A percentile compares a stretch with the other conserved stretches of the same genome.
Conservation (phyloP, 2,888 invertebrate genomes). For the Orthosia incerta region DNA sequence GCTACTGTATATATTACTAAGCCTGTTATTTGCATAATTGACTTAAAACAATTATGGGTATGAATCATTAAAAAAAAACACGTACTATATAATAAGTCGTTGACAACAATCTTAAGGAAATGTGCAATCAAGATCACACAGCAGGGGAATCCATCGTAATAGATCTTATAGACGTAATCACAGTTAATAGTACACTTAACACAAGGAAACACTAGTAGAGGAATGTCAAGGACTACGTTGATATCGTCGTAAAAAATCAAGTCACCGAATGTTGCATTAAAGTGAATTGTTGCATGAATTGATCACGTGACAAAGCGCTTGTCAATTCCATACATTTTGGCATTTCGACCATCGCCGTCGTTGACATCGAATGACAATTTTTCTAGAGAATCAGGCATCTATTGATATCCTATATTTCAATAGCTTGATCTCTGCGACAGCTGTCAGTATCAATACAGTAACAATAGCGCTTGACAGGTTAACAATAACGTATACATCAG, state of each 20-base stretch:
- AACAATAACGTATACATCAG: no score
- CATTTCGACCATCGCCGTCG: no score
- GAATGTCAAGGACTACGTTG: conserved; percentile 54
- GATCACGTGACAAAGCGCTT: no score
- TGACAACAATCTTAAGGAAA: not conserved
- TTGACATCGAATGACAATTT: no score
- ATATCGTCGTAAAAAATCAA: not conserved
- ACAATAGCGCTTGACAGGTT: no score
- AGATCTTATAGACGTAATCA: conserved; percentile 16
- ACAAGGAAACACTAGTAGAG: conserved; percentile 36
- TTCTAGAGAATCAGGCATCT: no score
- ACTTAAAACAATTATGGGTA: not conserved
- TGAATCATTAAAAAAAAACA: not conserved
- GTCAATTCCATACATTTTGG: no score
- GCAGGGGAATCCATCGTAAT: conserved; percentile 17
- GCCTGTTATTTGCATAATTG: not conserved
- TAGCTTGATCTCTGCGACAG: no score
- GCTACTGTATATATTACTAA: not conserved
- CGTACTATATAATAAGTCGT: not conserved
- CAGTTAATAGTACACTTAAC: conserved; percentile 3
- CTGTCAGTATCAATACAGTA: no score
- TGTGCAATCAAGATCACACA: not conserved
- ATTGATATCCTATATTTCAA: no score
- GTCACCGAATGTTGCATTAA: not conserved
- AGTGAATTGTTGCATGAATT: no score